Evolutionary conservation across 2,888 invertebrate species (phyloP).

Genomic region (Sinhomidia bicolor): DNA sequence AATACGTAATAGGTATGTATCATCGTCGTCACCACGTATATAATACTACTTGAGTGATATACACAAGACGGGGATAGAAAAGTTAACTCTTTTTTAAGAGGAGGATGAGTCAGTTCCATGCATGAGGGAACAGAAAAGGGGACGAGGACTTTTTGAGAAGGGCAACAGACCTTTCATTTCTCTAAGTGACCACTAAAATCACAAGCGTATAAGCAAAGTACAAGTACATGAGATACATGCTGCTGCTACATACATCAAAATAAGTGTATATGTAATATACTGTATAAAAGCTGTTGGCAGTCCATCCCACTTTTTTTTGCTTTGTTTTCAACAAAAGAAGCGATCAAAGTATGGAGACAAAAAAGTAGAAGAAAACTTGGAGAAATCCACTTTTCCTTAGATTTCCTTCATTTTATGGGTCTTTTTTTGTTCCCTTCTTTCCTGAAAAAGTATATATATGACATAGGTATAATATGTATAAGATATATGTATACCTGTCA

Average conservation of each 20-base stretch:
- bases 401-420: constrained; percentile 52
- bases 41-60: background rate
- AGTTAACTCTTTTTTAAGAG: constrained; percentile 52
- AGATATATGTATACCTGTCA: constrained; percentile 1
- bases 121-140: constrained; percentile 53
- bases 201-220: background rate
- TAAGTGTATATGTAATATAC: no score
- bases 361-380: constrained; percentile 51
- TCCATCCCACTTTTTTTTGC: constrained; percentile 50
- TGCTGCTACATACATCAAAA: background rate
- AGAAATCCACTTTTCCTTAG: constrained; percentile 54
- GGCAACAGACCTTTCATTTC: constrained; percentile 63
- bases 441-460: background rate
- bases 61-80: constrained; percentile 12
- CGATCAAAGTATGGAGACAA: constrained; percentile 54
- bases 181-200: constrained; percentile 59
- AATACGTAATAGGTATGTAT: no score
- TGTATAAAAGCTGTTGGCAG: constrained; percentile 43
- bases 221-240: background rate
- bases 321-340: constrained; percentile 62
- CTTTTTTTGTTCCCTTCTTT: constrained; percentile 19
- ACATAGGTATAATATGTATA: background rate
- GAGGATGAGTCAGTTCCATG: constrained; percentile 52
- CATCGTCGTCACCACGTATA: no score
- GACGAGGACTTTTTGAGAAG: constrained; percentile 42